Base-by-base conservation (phyloP, 2,797 vertebrate genomes). In the Chromis chromis region DNA sequence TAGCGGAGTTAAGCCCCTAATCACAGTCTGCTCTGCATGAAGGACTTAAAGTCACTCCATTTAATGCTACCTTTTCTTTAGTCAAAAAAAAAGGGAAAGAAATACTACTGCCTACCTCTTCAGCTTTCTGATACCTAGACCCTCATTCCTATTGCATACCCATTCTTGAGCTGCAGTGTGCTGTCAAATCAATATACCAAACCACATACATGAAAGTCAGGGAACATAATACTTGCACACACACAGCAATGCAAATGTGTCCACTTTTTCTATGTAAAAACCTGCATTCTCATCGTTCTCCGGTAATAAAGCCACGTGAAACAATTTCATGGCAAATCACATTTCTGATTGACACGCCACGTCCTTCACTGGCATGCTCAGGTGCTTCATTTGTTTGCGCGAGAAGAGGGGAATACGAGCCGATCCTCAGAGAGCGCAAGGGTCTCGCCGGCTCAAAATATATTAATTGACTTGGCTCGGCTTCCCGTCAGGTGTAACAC, bases 41-140 rank as follows among this genome's bases (percentile, higher is more conserved):
- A 91, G 78, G 91, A 90, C 89, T 92, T 92, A 91, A 91, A 92
- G 90, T 92, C 90, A 92, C 90, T 92, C 82, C 78, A 86, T 91
- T 91, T 91, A 91, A 92, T 89, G 87, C 89, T 82, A 91, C 91
- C 92, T 91, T 87, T 90, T 92, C 85, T 92, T 88, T 82, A 70
- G 72, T 91, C 78, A 77, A 83, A 90, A 84, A n/a, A 73, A 54
- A 54, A 28, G 28, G 28, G 69, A 72, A 24, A 25, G 12, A 54
- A 24, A 72, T 78, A 85, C 80, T 60, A 57, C 75, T 80, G 83
- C 86, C 86, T 84, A 84, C 80, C 84, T 88, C 86, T 67, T 76
- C 78, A 70, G 83, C 78, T 81, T 79, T 75, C 78, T 86, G 78
- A 86, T 82, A 86, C 77, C 85, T 56, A 49, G 33, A 42, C 58